These are phyloP conservation scores for Myodes glareolus DNA, from an alignment of 2,113 vertebrate genomes.

Conservation along the genomic window DNA sequence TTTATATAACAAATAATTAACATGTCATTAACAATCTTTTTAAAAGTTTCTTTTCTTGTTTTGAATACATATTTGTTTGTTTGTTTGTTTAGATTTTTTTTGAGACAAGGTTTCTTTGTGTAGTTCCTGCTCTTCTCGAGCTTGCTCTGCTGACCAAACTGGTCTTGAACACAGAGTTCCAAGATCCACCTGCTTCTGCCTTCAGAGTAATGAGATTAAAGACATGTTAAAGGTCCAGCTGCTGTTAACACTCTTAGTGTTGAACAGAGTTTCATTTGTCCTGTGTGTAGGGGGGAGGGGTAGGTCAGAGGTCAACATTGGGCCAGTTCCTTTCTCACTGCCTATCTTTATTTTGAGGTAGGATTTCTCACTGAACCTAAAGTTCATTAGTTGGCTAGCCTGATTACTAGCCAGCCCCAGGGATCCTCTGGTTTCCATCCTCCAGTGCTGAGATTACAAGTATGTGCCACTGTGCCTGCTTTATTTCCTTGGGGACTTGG, in stretches of 20 bases:
- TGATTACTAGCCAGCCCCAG: neutral
- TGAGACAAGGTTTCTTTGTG: neutral
- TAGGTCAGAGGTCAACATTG: neutral
- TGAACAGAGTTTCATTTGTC: neutral
- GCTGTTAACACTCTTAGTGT: neutral
- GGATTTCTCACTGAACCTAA: neutral
- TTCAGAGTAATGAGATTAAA: neutral
- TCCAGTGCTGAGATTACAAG: no score
- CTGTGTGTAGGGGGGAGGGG: neutral
- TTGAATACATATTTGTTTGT: neutral
- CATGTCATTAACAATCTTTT: neutral
- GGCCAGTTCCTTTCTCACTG: neutral
- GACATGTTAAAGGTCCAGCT: neutral
- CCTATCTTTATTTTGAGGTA: neutral
- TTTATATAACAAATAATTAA: neutral
- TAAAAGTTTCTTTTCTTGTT: neutral
- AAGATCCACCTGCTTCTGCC: neutral
- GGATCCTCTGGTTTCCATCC: neutral
- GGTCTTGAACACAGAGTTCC: neutral
- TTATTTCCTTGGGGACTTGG: neutral
- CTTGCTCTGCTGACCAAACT: neutral
- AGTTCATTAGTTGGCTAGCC: neutral
- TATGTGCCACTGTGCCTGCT: neutral
- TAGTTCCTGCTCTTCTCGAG: neutral
- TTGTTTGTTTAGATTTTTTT: neutral